These are phyloP conservation scores for Chaitophorus viminalis DNA, from an alignment of 2,888 invertebrate genomes.

Conservation along the genomic window DNA sequence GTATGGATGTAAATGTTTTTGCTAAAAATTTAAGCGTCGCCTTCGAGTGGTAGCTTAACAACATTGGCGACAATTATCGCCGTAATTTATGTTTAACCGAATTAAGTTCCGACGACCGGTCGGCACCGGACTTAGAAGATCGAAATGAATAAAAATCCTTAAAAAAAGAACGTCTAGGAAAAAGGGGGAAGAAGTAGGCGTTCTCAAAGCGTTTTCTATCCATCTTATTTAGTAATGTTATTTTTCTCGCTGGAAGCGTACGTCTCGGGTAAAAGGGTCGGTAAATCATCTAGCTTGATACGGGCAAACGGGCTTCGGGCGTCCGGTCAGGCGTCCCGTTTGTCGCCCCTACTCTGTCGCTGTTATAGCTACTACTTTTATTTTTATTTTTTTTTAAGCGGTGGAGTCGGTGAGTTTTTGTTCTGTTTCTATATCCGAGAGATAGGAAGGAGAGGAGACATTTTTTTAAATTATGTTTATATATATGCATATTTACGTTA, in stretches of 20 bases:
- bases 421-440: constrained; percentile 30
- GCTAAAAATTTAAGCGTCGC: constrained; percentile 10
- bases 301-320: constrained; percentile 48
- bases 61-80: constrained; percentile 14
- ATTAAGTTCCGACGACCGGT: constrained; percentile 49
- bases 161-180: not conserved
- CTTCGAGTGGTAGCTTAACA: constrained; percentile 22
- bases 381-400: constrained; percentile 36
- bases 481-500: constrained; percentile 13
- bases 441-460: not conserved
- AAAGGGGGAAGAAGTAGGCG: constrained; percentile 37
- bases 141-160: constrained; percentile 17
- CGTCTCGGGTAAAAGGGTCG: constrained; percentile 57
- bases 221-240: constrained; percentile 61
- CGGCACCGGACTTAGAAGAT: constrained; percentile 34
- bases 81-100: constrained; percentile 56
- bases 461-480: constrained; percentile 44
- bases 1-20: not conserved
- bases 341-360: constrained; percentile 46
- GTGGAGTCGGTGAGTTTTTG: constrained; percentile 29
- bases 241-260: constrained; percentile 58
- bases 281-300: constrained; percentile 58
- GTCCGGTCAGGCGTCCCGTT: constrained; percentile 57
- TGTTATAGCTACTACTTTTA: constrained; percentile 36
- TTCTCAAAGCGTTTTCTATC: constrained; percentile 53